Evolutionary conservation across 2,888 invertebrate species (phyloP), one percentile per base, ranked within the genome.

Genomic region (Eulithis prunata): DNA sequence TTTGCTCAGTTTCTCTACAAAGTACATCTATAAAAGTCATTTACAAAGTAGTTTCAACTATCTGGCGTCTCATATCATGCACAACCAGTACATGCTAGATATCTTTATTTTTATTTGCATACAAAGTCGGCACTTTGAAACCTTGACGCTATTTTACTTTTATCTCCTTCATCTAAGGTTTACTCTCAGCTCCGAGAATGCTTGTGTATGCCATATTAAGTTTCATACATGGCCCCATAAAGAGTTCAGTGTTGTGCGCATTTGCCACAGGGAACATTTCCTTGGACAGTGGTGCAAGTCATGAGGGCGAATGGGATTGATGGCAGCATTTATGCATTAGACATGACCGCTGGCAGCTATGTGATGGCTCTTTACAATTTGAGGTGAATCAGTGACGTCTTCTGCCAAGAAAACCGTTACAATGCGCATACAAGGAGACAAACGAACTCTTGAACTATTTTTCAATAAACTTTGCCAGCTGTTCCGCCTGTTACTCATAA

Each of bases 201-300:
- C 63, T 71, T 69, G 64, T 62, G 71, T 67, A 60, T 60, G 66
- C 70, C 68, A 73, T 78, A 79, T 79, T 75, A 74, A 63, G 77
- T 79, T 78, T 78, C 78, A 75, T 73, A 68, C 67, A 72, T 64
- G 67, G 70, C 71, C 71, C 69, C 74, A 71, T 74, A 70, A 70
- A 71, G 67, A 69, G 66, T 70, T 72, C 68, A 74, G 62, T 69
- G 64, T 64, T 65, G 64, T 57, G 52, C 57, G 64, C 62, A 64
- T 49, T 47, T 60, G 56, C 67, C 57, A 60, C 57, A 36, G 43
- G 46, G 43, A 49, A 64, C 55, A 58, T 58, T 68, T 64, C 57
- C 68, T 64, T 64, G 52, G 64, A 21, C 13, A 32, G 43, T 59
- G 13, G 14, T 47, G 61, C 36, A 65, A 62, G 66, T 62, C 57